Percentiles rank a stretch among this genome's conserved stretches.
phyloP scores from a whole-genome alignment of 2,113 vertebrate genomes.

The Lutjanus erythropterus region DNA sequence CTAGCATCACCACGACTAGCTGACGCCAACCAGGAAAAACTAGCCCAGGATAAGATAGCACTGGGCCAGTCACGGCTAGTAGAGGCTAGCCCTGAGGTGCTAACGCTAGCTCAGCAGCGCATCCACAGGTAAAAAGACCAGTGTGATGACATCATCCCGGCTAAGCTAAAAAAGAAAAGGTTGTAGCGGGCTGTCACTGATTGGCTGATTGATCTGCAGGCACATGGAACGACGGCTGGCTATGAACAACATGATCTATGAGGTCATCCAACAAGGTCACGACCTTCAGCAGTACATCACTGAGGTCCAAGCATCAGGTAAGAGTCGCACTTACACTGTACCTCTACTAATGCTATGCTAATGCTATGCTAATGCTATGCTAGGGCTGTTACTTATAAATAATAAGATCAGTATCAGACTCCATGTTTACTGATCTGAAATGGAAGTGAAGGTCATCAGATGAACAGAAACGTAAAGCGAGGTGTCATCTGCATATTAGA shows the following conservation, averaged over 20 bases:
- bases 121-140: conserved; percentile 83
- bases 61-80: conserved; percentile 67
- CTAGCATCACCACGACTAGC: conserved; percentile 89
- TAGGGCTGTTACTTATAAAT: too few species aligned
- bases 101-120: conserved; percentile 91
- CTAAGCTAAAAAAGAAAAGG: not conserved
- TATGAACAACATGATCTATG: conserved; percentile 99
- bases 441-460: not conserved
- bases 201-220: conserved; percentile 66
- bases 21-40: conserved; percentile 69
- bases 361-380: not conserved
- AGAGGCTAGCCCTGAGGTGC: conserved; percentile 73
- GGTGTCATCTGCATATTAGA: not conserved
- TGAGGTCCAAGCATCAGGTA: conserved; percentile 97
- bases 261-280: conserved; percentile 97
- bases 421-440: not conserved
- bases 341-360: not conserved
- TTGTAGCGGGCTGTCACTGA: not conserved
- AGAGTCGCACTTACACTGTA: conserved; percentile 17
- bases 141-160: not conserved
- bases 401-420: too few species aligned
- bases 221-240: conserved; percentile 96
- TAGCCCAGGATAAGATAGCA: conserved; percentile 70
- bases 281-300: conserved; percentile 98
- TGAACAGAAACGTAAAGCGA: not conserved